A percentile compares a stretch with the other conserved stretches of the same genome.
Conservation (phyloP, 2,888 invertebrate genomes). For the Helleia helle region DNA sequence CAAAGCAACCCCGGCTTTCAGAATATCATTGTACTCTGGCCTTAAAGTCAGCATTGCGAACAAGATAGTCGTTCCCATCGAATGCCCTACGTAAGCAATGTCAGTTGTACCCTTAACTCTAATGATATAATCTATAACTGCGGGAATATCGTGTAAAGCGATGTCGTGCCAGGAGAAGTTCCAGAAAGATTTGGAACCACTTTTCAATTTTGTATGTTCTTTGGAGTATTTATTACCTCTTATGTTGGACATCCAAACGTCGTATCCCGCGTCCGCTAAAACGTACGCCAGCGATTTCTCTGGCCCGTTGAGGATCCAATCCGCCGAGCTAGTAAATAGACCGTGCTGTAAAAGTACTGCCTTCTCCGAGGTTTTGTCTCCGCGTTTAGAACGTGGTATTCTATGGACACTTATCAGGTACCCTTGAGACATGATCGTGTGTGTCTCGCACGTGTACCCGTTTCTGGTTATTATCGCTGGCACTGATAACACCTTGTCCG, state of each 20-base stretch:
- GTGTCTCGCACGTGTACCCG: constrained; percentile 82
- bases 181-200: constrained; percentile 79
- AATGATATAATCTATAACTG: constrained; percentile 80
- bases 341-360: constrained; percentile 86
- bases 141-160: constrained; percentile 89
- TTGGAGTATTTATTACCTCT: constrained; percentile 85
- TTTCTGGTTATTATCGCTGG: constrained; percentile 57
- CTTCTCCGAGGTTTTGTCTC: constrained; percentile 31
- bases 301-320: constrained; percentile 83
- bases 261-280: constrained; percentile 80
- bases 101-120: constrained; percentile 41
- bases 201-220: constrained; percentile 72
- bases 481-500: constrained; percentile 45
- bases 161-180: constrained; percentile 90
- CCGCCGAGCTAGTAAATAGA: constrained; percentile 82
- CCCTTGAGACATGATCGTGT: constrained; percentile 84
- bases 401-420: constrained; percentile 87
- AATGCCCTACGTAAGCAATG: constrained; percentile 88
- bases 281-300: constrained; percentile 78
- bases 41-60: constrained; percentile 79
- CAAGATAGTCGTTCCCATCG: constrained; percentile 89
- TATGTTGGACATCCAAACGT: constrained; percentile 89
- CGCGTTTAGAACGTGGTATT: constrained; percentile 74
- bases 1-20: constrained; percentile 77
- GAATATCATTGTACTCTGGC: constrained; percentile 78